Evolutionary conservation across 2,888 invertebrate genomes (phyloP), one percentile per base, ranked within the genome.

Genomic region (Dusona sp.): DNA sequence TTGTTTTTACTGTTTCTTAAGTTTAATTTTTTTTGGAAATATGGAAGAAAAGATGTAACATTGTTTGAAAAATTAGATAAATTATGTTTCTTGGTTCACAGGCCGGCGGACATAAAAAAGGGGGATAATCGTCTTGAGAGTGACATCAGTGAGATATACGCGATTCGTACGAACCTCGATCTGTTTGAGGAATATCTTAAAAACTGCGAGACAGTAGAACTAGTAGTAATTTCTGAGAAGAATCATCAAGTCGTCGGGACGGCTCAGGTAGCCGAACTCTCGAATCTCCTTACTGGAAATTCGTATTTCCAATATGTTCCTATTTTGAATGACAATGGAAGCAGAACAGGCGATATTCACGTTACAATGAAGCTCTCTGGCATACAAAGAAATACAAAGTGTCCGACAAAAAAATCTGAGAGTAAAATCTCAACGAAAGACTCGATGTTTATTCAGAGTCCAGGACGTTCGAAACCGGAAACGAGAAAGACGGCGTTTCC

Each of bases 181-280:
- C 90, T 94, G 2, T 94, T 94, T 83, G 88, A 92, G 83, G 93
- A 93, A 79, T 94, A 94, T 82, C 88, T 94, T n/a, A 92, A 90
- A 79, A 94, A 94, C 72, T 93, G 93, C 80, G 92, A 92, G 73
- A 90, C 90, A 22, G 65, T 94, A 25, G 92, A 93, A 83, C 90
- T 94, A 36, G 87, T 91, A 1, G 88, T 94, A n/a, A 72, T 92
- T 13, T 87, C 88, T 3, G 92, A 93, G 48, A 89, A 90, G 29
- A 90, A 88, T 4, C 89, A 90, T 67, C 87, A 90, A 79, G 84
- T 92, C 7, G 83, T 94, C 82, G 94, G 94, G 38, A 91, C 89
- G 13, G 92, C 91, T 61, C 88, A 88, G 54, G 88, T 94, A 1
- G 89, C 89, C 61, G 91, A 92, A 54, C 87, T 94, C 42, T 74